Evolutionary conservation across 2,797 vertebrate species (phyloP).

Genomic region (Gila robusta): DNA sequence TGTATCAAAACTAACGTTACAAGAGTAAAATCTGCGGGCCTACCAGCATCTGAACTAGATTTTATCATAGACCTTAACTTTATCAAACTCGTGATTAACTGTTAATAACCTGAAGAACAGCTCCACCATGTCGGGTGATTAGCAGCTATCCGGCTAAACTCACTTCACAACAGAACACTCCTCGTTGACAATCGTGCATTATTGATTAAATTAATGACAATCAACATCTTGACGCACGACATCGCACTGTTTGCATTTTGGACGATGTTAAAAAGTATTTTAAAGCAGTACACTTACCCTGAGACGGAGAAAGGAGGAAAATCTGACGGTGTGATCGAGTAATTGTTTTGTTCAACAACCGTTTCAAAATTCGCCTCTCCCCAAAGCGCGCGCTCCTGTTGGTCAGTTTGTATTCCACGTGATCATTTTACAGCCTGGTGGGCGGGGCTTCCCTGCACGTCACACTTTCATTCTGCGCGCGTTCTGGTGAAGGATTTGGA

Average conservation of each 20-base stretch:
- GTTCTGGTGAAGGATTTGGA: neutral
- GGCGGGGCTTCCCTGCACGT: neutral
- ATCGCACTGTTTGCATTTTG: neutral
- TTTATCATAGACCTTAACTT: too few species aligned
- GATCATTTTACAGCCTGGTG: neutral
- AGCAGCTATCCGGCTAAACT: neutral
- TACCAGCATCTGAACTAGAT: neutral
- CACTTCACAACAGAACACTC: neutral
- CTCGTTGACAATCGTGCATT: neutral
- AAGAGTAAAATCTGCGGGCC: neutral
- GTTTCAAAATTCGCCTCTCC: constrained; percentile 82
- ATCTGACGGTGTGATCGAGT: neutral
- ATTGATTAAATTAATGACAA: neutral
- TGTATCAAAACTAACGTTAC: neutral
- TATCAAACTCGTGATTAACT: neutral
- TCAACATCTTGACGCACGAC: neutral
- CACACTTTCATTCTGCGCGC: neutral
- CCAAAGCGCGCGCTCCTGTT: constrained; percentile 68
- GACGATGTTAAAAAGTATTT: neutral
- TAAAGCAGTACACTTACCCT: neutral
- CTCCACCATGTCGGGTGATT: neutral
- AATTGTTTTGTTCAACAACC: constrained; percentile 48
- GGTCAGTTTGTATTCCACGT: constrained; percentile 67
- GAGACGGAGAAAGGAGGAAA: neutral
- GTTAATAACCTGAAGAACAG: neutral